Evolutionary conservation across 2,888 invertebrate genomes (phyloP), one percentile per base, ranked within the genome.

Genomic region (Eudasyphora cyanicolor): DNA sequence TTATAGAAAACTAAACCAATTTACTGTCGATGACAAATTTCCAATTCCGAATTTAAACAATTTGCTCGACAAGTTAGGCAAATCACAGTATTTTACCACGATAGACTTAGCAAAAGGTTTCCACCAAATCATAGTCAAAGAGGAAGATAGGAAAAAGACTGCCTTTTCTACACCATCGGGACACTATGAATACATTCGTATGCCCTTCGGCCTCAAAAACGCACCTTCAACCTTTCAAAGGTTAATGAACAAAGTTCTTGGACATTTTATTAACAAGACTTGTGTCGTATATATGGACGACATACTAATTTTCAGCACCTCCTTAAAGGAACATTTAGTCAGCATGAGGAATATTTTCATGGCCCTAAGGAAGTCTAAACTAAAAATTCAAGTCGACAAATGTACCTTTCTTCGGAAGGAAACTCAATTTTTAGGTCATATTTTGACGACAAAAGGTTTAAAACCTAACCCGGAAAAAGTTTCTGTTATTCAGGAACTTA

Each of bases 161-260:
- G 60, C 77, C 1, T 77, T 77, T 57, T 60, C 32, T n/a, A 60
- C 76, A 14, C 76, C 67, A 54, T 76, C 49, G 19, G 67, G 62
- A 0, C 54, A 54, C 12, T 76, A 42, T 38, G 76, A 67, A 38
- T 76, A 67, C 14, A 69, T 67, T 27, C 51, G 67, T 17, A 76
- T 70, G 70, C 60, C 60, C 2, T 69, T 69, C 12, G 76, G 29
- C 29, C 35, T 76, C 14, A 76, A 76, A 42, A 76, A 76, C 35
- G 70, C 62, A n/a, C 32, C 70, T 19, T 60, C 35, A 29, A 70
- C 62, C 32, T 77, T 77, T 17, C 49, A 71, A 62, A 69, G 76
- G 19, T 19, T 76, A 42, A 51, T 21, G 24, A 51, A 51, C 17
- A 1, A 3, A 51, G 12, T 67, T 35, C 38, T 67, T 51, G n/a